These are phyloP conservation scores for Xiphorhynchus erythropygius DNA, from an alignment of 2,797 vertebrate genomes.

Conservation along the genomic window DNA sequence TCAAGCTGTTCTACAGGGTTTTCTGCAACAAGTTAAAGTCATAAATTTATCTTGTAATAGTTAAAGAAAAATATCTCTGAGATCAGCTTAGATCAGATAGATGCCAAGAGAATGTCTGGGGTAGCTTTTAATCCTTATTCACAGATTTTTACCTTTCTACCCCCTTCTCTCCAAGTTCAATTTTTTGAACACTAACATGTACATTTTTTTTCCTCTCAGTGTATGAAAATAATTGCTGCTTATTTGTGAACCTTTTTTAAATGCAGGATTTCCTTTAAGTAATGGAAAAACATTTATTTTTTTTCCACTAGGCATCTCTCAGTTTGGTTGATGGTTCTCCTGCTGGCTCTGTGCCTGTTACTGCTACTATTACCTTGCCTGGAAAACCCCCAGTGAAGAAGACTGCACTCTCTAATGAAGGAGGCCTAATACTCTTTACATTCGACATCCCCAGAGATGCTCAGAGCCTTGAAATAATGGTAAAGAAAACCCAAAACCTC, in stretches of 20 bases:
- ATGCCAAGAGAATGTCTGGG: background rate
- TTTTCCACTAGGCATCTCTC: conserved; percentile 56
- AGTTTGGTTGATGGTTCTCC: conserved; percentile 65
- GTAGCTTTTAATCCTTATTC: background rate
- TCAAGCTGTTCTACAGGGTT: background rate
- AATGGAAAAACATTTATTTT: background rate
- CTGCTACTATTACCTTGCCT: conserved; percentile 10
- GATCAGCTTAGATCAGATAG: background rate
- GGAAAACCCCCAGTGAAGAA: background rate
- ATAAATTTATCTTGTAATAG: background rate
- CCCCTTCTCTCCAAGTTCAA: background rate
- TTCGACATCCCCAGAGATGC: conserved; percentile 49
- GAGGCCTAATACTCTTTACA: conserved; percentile 34
- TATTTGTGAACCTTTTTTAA: background rate
- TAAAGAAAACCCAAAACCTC: background rate
- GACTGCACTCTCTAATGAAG: conserved; percentile 25
- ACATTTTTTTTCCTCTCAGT: background rate
- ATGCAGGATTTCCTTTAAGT: background rate
- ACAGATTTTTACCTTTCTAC: background rate
- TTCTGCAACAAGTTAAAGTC: background rate
- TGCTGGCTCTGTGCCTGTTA: conserved; percentile 48
- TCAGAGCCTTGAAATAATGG: conserved; percentile 54
- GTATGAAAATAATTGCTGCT: background rate
- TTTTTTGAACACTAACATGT: background rate
- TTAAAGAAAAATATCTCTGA: background rate